Evolutionary conservation across 2,113 vertebrate species (phyloP).

Genomic region (Jacana jacana): DNA sequence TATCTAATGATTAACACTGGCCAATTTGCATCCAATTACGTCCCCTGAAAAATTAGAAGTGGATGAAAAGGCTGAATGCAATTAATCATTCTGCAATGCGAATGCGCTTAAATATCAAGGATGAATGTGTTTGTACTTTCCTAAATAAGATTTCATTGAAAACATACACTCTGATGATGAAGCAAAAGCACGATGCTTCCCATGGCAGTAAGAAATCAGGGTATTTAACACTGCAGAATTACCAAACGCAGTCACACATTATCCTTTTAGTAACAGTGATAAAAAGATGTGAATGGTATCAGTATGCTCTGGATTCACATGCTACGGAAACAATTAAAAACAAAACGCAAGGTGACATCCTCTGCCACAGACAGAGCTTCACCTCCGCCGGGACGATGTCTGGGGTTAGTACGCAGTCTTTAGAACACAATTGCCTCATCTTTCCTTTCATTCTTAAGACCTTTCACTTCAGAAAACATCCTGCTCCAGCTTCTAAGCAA

Average conservation of each 20-base stretch:
- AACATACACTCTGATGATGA: neutral
- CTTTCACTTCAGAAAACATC: neutral
- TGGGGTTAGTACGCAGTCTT: neutral
- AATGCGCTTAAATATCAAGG: constrained; percentile 54
- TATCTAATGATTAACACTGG: constrained; percentile 74
- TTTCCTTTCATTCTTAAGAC: neutral
- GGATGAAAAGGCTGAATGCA: constrained; percentile 58
- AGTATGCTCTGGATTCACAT: neutral
- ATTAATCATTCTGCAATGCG: constrained; percentile 59
- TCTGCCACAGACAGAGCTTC: neutral
- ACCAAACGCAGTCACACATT: neutral
- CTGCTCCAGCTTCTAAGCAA: neutral
- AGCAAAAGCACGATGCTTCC: neutral
- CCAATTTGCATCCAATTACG: constrained; percentile 76
- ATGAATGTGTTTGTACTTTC: constrained; percentile 43
- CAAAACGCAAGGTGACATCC: neutral
- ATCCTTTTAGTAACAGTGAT: neutral
- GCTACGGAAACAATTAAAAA: neutral
- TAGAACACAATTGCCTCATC: neutral
- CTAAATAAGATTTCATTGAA: constrained; percentile 47
- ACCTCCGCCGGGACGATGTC: neutral
- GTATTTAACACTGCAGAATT: neutral
- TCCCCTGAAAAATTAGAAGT: constrained; percentile 68
- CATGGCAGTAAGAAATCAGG: neutral
- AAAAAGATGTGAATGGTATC: neutral